Evolutionary conservation across 2,113 vertebrate species (phyloP).

Genomic region (Cinclus mexicanus): DNA sequence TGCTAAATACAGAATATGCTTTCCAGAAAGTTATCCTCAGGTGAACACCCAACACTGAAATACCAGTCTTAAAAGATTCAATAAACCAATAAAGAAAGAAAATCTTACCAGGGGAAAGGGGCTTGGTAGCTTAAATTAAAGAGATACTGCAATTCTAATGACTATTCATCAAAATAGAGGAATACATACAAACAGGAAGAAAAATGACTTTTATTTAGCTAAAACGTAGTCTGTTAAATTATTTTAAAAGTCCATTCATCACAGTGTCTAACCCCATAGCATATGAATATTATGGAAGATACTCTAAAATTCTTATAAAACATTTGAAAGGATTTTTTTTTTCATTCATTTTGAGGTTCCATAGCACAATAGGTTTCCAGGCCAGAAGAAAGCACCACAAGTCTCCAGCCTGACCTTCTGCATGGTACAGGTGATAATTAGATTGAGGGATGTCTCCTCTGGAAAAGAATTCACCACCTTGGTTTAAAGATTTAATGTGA

Average conservation of each 20-base stretch:
- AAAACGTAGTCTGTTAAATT: not conserved
- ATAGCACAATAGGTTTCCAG: not conserved
- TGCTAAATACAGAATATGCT: not conserved
- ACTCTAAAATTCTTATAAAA: not conserved
- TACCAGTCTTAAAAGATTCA: not conserved
- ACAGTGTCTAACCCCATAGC: not conserved
- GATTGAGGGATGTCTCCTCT: not conserved
- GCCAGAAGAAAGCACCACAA: not conserved
- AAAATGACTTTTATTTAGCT: fast-evolving
- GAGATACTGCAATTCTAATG: not conserved
- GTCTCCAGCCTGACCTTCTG: not conserved
- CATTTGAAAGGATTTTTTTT: fast-evolving
- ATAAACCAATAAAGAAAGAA: not conserved
- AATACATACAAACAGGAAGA: not conserved
- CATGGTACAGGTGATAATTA: not conserved
- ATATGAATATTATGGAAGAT: not conserved
- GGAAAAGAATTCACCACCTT: not conserved
- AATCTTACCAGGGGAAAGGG: not conserved
- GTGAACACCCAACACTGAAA: not conserved
- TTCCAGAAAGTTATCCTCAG: not conserved
- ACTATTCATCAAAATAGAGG: not conserved
- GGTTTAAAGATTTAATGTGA: not conserved
- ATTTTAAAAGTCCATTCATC: not conserved
- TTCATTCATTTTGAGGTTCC: not conserved
- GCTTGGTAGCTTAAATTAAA: not conserved